Evolutionary conservation across 2,113 vertebrate species (phyloP), one percentile per base, ranked within the genome.

Genomic region (Dicerorhinus sumatrensis): DNA sequence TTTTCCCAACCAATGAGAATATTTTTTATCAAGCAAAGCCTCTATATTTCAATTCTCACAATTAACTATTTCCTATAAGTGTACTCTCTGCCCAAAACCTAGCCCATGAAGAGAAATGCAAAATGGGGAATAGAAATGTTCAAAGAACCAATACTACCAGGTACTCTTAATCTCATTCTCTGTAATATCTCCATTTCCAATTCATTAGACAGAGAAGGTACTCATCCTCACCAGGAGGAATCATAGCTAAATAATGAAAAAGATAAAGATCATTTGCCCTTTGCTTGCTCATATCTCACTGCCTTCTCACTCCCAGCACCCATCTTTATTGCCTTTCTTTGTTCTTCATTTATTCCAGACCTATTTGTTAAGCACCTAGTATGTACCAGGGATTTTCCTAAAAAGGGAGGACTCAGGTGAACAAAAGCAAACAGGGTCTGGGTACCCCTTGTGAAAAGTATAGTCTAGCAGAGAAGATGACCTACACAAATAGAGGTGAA

Each of bases 61-160:
- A 65, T 93, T 95, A 97, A 67, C n/a, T 29, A 86, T 94, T 96
- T 83, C 67, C 36, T 80, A 0, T 51, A 97, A 62, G 21, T 82
- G 11, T 85, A 36, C 2, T 96, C 4, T 86, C 54, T 79, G 33
- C 20, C 48, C 75, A 73, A 90, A 88, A 93, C 27, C 31, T 39
- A 91, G 13, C 12, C 65, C 54, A 62, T 29, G 8, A 82, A 48
- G 11, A 83, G 18, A 96, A 79, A 48, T 20, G 1, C 21, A 92
- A 65, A 89, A 42, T 0, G 60, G 14, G 3, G 6, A 93, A 60
- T 0, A 76, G 60, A 42, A 67, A 65, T 63, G 5, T 29, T 84
- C 65, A 63, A n/a, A 89, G 51, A 86, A 73, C 8, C 23, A n/a
- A n/a, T n/a, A 39, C 13, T 27, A 9, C 13, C 2, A n/a, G 0